phyloP scores from a whole-genome alignment of 2,797 vertebrate genomes.

The Simalia tracyae region DNA sequence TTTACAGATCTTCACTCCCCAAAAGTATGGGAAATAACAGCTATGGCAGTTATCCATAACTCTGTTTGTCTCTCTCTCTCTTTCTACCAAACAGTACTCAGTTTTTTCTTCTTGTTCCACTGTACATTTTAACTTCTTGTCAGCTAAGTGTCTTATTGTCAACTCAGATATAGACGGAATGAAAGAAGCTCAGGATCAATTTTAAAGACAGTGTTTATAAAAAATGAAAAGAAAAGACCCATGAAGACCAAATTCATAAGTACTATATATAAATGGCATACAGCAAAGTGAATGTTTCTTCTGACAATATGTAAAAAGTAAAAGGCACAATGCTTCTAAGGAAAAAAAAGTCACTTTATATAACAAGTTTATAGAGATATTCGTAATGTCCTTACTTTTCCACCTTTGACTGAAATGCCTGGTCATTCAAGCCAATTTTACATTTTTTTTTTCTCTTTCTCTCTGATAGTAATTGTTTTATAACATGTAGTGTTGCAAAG shows the following conservation, averaged over 20 bases:
- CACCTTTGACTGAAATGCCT: neutral
- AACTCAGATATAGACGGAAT: constrained; percentile 2
- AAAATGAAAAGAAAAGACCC: constrained; percentile 27
- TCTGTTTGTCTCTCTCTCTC: neutral
- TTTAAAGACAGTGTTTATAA: constrained; percentile 9
- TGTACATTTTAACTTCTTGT: constrained; percentile 42
- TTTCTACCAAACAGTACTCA: constrained; percentile 21
- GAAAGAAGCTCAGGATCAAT: constrained; percentile 22
- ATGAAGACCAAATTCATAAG: constrained; percentile 29
- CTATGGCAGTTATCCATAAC: neutral
- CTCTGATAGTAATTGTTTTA: neutral
- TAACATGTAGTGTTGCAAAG: neutral
- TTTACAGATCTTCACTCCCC: neutral
- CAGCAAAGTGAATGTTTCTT: neutral
- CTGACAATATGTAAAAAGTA: neutral
- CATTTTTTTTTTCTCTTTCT: neutral
- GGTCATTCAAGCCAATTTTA: neutral
- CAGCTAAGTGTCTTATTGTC: constrained; percentile 46
- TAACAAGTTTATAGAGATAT: neutral
- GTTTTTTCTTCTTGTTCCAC: constrained; percentile 1
- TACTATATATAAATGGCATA: constrained; percentile 15
- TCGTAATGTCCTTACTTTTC: neutral
- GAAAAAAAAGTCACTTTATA: neutral
- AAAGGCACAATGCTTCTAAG: neutral
- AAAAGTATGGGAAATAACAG: neutral